phyloP scores from a whole-genome alignment of 2,797 vertebrate species.

The Gallinago nigripennis region DNA sequence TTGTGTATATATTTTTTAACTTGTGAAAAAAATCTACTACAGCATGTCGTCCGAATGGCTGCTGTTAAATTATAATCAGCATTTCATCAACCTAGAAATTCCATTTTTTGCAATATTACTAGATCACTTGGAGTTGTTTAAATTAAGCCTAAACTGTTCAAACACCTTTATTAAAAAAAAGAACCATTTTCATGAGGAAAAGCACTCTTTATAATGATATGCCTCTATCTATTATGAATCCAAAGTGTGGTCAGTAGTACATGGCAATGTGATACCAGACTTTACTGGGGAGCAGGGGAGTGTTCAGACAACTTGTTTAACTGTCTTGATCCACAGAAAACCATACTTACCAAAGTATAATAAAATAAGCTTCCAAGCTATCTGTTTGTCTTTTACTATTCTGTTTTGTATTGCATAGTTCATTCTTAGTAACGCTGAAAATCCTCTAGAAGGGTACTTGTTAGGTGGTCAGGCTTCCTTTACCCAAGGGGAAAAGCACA shows the following conservation, averaged over 20 bases:
- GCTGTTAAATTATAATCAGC: constrained; percentile 77
- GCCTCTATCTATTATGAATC: neutral
- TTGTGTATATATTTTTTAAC: constrained; percentile 93
- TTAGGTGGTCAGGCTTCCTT: neutral
- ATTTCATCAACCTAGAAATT: constrained; percentile 63
- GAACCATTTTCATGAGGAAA: constrained; percentile 17
- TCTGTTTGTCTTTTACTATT: neutral
- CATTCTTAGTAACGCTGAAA: neutral
- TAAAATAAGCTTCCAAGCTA: constrained; percentile 65
- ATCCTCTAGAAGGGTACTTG: neutral
- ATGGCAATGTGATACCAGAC: neutral
- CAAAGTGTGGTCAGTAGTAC: constrained; percentile 5
- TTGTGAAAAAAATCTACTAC: constrained; percentile 71
- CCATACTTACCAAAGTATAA: constrained; percentile 57
- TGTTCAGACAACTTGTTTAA: constrained; percentile 12
- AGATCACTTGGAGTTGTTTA: constrained; percentile 28
- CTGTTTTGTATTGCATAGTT: neutral
- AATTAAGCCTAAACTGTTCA: constrained; percentile 41
- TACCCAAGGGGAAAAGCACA: neutral
- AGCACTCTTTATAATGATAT: neutral
- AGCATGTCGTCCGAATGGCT: constrained; percentile 70
- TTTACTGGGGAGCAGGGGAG: neutral
- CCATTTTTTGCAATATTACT: neutral
- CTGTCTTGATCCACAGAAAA: constrained; percentile 43
- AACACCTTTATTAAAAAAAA: neutral